Conservation (phyloP, 2,113 vertebrate species). For the Pterophyllum scalare region DNA sequence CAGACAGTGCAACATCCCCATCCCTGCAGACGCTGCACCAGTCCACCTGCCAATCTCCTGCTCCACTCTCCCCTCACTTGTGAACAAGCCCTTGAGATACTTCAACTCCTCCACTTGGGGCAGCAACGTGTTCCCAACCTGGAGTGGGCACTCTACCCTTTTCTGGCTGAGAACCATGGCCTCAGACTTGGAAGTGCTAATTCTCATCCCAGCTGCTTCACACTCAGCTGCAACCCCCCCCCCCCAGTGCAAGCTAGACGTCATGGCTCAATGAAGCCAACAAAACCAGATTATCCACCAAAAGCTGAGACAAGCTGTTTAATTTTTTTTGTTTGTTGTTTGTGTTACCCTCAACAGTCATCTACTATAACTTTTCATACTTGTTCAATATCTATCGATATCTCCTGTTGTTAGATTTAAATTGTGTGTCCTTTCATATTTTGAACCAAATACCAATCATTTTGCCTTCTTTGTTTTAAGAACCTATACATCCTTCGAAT, state of each 20-base stretch:
- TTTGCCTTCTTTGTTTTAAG: not conserved
- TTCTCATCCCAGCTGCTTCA: not conserved
- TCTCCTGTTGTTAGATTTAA: not conserved
- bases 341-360: not conserved
- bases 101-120: not conserved
- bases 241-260: too few species aligned
- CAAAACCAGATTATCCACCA: not conserved
- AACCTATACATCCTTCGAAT: not conserved
- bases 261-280: not conserved
- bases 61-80: not conserved
- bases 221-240: too few species aligned
- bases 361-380: not conserved
- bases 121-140: not conserved
- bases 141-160: not conserved
- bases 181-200: not conserved
- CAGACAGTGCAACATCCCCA: not conserved
- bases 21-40: too few species aligned
- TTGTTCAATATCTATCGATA: not conserved
- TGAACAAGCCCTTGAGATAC: not conserved
- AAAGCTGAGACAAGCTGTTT: not conserved
- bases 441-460: not conserved
- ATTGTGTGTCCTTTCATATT: not conserved
- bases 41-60: not conserved
- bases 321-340: rapidly evolving
- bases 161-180: not conserved